These are phyloP conservation scores for Carcharodon carcharias DNA, from an alignment of 2,797 vertebrate genomes.

Conservation along the genomic window DNA sequence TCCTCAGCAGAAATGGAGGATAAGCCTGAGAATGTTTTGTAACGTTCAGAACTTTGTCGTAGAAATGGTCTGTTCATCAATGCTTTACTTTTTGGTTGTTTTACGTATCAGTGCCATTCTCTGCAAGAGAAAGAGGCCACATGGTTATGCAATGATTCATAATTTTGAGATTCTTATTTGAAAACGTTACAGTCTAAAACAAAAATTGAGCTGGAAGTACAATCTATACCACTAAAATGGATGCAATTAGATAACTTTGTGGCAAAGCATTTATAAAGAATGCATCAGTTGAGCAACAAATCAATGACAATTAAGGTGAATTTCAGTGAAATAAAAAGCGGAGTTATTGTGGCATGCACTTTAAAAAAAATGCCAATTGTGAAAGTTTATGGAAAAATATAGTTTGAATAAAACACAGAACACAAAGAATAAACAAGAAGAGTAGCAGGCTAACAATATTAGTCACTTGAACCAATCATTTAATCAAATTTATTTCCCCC, in stretches of 20 bases:
- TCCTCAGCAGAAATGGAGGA: constrained; percentile 29
- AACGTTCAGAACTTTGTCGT: not conserved
- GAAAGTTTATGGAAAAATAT: not conserved
- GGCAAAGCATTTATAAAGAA: not conserved
- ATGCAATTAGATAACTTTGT: not conserved
- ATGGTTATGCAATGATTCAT: not conserved
- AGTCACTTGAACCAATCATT: not conserved
- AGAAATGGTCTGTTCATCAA: constrained; percentile 40
- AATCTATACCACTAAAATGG: not conserved
- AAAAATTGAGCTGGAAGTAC: not conserved
- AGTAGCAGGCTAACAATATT: not conserved
- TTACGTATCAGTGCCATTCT: constrained; percentile 98
- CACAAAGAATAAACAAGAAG: not conserved
- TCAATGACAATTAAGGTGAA: not conserved
- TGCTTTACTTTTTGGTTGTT: constrained; percentile 92
- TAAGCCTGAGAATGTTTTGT: not conserved
- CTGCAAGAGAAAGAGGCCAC: constrained; percentile 58
- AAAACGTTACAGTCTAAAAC: not conserved
- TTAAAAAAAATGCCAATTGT: not conserved
- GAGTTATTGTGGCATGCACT: not conserved
- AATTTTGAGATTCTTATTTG: not conserved
- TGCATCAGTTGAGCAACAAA: not conserved
- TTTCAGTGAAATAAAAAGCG: not conserved
- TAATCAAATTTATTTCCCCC: not conserved
- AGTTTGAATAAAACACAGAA: not conserved